Conservation (phyloP, 2,113 vertebrate species). For the Peromyscus leucopus region DNA sequence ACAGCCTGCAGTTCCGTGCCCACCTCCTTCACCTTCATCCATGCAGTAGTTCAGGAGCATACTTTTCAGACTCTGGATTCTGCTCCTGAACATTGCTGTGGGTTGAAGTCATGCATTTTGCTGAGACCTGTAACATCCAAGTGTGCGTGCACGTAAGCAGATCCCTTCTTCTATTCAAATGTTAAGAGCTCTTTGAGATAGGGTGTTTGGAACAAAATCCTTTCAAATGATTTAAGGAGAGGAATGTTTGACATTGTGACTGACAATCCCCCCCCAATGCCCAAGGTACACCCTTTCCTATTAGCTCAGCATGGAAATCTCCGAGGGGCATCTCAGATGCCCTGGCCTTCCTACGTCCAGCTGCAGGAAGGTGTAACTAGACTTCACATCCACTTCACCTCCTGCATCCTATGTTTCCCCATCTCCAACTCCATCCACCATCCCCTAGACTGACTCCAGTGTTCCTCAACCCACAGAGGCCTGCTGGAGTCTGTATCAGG, state of each 20-base stretch:
- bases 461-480: background rate
- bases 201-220: background rate
- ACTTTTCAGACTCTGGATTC: no score
- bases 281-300: background rate
- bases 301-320: background rate
- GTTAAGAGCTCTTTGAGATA: background rate
- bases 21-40: no score
- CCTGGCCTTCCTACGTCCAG: background rate
- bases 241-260: background rate
- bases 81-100: no score
- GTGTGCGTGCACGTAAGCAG: background rate
- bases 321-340: background rate
- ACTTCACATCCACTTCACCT: background rate
- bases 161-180: background rate
- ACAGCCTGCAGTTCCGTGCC: no score
- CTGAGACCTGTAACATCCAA: background rate
- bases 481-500: background rate
- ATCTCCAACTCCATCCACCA: background rate
- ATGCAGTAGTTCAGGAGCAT: no score
- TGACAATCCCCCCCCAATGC: background rate
- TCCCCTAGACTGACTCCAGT: background rate
- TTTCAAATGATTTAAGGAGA: background rate
- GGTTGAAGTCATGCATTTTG: background rate
- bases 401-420: background rate
- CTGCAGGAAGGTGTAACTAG: background rate